Evolutionary conservation across 2,888 invertebrate genomes (phyloP), one percentile per base, ranked within the genome.

Genomic region (Nasonovia ribisnigri): DNA sequence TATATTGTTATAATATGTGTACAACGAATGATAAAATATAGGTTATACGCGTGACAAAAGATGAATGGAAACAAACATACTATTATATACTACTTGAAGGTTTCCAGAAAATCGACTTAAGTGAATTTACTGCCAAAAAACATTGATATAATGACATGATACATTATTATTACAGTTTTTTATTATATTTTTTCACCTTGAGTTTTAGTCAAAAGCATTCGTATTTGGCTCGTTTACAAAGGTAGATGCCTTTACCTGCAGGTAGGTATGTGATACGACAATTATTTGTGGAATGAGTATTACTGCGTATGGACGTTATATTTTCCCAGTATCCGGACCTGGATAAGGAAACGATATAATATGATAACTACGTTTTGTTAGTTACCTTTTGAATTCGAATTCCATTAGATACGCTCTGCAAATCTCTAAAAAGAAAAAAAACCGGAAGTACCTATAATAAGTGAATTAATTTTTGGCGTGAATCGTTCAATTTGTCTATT

Each of bases 401-500:
- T 16, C 60, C 26, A 92, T 92, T 88, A 43, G 51, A 77, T 88
- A 20, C 42, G 51, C 48, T 92, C 29, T 26, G 10, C 36, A 54
- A 13, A 67, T 36, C 36, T 42, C 6, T 67, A 43, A 92, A 36
- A 92, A n/a, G n/a, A n/a, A 91, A 57, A 54, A 86, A 57, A n/a
- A 42, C 92, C 88, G 92, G 92, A 92, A 92, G 88, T 67, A 88
- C 26, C 13, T 86, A 77, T 24, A 67, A 67, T 36, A 36, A 77
- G 36, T 36, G 77, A 77, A 77, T 77, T 20, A 20, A 77, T 77
- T 20, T 77, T 77, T 24, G 84, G 46, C 57, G 29, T 26, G 24
- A 43, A 86, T 60, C n/a, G 16, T 92, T 92, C 92, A 92, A 92
- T 92, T 92, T 92, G 92, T 92, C 92, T 92, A 88, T 36, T 88